Conservation (phyloP, 2,113 vertebrate genomes). For the Laticauda laticaudata region DNA sequence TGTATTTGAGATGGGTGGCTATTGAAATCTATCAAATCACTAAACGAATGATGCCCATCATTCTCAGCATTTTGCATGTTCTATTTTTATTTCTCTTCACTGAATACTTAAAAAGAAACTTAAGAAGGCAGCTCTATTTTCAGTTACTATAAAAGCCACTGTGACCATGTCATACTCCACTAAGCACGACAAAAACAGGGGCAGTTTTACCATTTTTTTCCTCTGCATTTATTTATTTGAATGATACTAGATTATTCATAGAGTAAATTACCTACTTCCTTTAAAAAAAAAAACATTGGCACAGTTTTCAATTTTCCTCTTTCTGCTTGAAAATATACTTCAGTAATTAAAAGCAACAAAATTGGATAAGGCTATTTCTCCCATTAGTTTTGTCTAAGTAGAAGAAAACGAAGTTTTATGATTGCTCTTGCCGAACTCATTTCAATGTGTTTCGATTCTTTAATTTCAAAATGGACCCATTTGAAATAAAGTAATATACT, state of each 20-base stretch:
- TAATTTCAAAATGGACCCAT: slow-evolving; percentile 50
- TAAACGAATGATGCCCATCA: neutral
- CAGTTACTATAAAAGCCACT: neutral
- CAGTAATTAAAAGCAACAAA: slow-evolving; percentile 57
- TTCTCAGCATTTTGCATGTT: neutral
- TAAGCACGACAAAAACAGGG: neutral
- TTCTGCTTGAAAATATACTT: slow-evolving; percentile 58
- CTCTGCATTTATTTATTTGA: neutral
- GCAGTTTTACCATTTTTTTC: neutral
- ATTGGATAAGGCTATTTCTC: slow-evolving; percentile 41
- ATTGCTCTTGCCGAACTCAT: slow-evolving; percentile 50
- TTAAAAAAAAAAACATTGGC: neutral
- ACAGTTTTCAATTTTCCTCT: slow-evolving; percentile 5
- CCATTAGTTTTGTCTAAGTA: slow-evolving; percentile 54
- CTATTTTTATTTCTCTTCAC: neutral
- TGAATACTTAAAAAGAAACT: neutral
- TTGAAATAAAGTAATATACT: slow-evolving; percentile 62
- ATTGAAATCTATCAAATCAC: neutral
- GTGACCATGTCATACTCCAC: neutral
- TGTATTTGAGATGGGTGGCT: neutral
- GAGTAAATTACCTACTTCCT: neutral
- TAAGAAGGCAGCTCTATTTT: neutral
- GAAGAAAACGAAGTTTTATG: slow-evolving; percentile 64
- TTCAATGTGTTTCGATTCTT: slow-evolving; percentile 57
- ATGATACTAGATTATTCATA: neutral